phyloP scores from a whole-genome alignment of 1,140 invertebrate genomes.

The Phthorimaea operculella region DNA sequence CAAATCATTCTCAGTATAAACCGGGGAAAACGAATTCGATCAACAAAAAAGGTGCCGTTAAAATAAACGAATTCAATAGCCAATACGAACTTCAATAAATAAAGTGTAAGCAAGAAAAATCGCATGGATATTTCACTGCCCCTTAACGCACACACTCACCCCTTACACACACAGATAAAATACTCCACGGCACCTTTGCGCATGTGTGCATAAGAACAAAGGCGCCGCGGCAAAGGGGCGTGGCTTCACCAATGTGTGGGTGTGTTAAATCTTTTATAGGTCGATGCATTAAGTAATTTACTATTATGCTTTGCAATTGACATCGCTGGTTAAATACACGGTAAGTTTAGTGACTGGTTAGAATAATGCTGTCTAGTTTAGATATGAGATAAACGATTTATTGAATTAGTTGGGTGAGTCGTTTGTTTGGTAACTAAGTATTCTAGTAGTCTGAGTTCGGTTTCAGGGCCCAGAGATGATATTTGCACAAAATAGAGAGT shows the following conservation, averaged over 20 bases:
- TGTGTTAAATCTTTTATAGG: conserved; percentile 63
- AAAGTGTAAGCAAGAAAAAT: conserved; percentile 54
- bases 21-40: too few relatives aligned
- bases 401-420: too few relatives aligned
- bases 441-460: too few relatives aligned
- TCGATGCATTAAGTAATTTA: conserved; percentile 66
- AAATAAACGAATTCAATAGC: conserved; percentile 22
- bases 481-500: too few relatives aligned
- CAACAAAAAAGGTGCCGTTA: not conserved
- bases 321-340: conserved; percentile 10
- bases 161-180: conserved; percentile 32
- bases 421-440: too few relatives aligned
- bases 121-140: conserved; percentile 38
- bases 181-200: not conserved
- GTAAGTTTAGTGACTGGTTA: not conserved
- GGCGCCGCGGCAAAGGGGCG: conserved; percentile 30
- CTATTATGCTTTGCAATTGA: conserved; percentile 59
- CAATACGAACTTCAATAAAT: conserved; percentile 40
- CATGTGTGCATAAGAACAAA: conserved; percentile 43
- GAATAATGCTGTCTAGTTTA: too few relatives aligned
- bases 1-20: too few relatives aligned
- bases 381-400: too few relatives aligned
- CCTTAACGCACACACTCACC: conserved; percentile 31
- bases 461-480: too few relatives aligned
- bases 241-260: conserved; percentile 37